These are phyloP conservation scores for Dasyornis broadbenti DNA, from an alignment of 2,113 vertebrate genomes.

Conservation along the genomic window DNA sequence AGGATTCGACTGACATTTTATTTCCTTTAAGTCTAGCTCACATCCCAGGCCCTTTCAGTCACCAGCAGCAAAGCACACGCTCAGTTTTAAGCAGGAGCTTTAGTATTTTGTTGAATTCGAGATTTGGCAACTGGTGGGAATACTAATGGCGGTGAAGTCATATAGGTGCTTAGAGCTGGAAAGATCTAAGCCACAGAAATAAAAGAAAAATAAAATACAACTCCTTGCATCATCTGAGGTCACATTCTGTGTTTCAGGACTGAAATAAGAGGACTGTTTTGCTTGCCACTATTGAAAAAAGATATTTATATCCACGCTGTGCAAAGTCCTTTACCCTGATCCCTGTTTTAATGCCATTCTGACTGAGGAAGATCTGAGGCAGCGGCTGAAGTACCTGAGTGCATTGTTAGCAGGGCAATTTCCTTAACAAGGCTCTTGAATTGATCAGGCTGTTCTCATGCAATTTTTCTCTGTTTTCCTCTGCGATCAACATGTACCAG, in stretches of 20 bases:
- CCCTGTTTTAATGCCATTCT: neutral
- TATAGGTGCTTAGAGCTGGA: neutral
- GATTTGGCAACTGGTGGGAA: neutral
- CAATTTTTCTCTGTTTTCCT: conserved; percentile 7
- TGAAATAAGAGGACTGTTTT: neutral
- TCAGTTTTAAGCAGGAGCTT: neutral
- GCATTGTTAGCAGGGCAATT: neutral
- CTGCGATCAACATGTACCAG: neutral
- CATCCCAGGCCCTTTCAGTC: neutral
- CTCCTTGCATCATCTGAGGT: neutral
- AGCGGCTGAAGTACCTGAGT: neutral
- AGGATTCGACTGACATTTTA: neutral
- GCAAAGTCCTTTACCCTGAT: neutral
- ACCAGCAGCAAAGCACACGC: neutral
- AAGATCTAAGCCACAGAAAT: neutral
- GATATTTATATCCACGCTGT: neutral
- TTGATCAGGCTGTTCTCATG: neutral
- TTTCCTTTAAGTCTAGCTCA: neutral
- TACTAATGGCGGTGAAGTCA: neutral
- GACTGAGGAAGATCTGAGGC: neutral
- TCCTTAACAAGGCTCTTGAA: neutral
- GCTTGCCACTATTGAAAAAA: neutral
- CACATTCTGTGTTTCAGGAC: neutral
- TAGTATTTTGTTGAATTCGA: neutral
- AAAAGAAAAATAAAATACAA: neutral